Conservation (phyloP, 2,797 vertebrate species). For the Xiphorhynchus erythropygius region DNA sequence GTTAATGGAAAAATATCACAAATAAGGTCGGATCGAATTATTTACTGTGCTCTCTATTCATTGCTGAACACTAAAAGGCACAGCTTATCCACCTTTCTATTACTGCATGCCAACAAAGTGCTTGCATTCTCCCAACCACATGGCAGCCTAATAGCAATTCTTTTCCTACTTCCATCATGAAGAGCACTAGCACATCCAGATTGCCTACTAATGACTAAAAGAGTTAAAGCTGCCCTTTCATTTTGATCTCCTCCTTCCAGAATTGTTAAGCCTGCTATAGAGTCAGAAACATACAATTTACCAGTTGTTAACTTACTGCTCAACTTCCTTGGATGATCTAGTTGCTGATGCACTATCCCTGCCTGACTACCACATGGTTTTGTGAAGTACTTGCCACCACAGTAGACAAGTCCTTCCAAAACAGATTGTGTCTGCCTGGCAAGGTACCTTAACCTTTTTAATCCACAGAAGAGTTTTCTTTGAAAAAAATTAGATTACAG, state of each 20-base stretch:
- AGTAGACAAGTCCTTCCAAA: neutral
- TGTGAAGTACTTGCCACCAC: neutral
- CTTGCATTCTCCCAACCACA: neutral
- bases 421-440: neutral
- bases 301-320: neutral
- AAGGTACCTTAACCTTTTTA: neutral
- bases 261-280: neutral
- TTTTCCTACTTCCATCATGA: neutral
- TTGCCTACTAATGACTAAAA: neutral
- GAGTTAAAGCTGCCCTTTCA: neutral
- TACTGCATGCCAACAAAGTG: neutral
- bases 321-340: neutral
- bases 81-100: neutral
- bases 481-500: neutral
- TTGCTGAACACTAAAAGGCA: neutral
- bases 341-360: neutral
- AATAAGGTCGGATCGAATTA: neutral
- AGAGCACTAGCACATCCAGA: neutral
- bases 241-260: neutral
- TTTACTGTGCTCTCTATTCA: neutral
- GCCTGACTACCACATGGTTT: accelerated
- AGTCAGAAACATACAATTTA: neutral
- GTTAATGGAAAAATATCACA: neutral
- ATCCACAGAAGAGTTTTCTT: neutral
- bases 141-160: neutral